Evolutionary conservation across 2,888 invertebrate species (phyloP).

Genomic region (Drosophila flavopinicola): DNA sequence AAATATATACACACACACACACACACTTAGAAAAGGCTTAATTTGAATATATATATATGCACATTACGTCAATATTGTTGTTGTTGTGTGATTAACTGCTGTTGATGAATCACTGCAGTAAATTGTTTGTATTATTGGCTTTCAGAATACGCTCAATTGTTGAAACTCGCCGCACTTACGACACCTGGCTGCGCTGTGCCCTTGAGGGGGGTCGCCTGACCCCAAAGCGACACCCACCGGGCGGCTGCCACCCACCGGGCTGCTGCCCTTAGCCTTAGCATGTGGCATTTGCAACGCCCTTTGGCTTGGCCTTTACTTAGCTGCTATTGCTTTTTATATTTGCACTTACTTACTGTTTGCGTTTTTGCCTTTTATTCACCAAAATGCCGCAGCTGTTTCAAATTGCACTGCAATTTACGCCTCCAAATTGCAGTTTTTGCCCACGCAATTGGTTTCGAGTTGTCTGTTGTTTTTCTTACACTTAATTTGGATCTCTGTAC

Average conservation of each 20-base stretch:
- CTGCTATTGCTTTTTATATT: neutral
- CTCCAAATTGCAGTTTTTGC: conserved; percentile 16
- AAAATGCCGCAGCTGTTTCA: conserved; percentile 30
- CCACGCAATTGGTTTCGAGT: neutral
- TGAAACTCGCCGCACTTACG: conserved; percentile 65
- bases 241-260: conserved; percentile 46
- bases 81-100: no score
- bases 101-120: conserved; percentile 59
- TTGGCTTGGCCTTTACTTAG: conserved; percentile 28
- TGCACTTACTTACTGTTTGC: conserved; percentile 38
- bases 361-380: conserved; percentile 29
- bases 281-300: conserved; percentile 62
- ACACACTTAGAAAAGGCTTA: neutral
- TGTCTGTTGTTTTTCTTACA: neutral
- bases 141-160: conserved; percentile 37
- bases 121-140: conserved; percentile 30
- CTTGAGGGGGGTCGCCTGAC: conserved; percentile 63
- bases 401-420: conserved; percentile 49
- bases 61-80: conserved; percentile 51
- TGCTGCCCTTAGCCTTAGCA: conserved; percentile 35
- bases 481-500: conserved; percentile 18
- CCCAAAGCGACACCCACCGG: conserved; percentile 46
- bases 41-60: conserved; percentile 32
- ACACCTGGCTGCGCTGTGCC: conserved; percentile 60
- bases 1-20: conserved; percentile 12